A percentile compares a stretch with the other conserved stretches of the same genome.
These are phyloP conservation scores for Chelon auratus DNA, from an alignment of 2,797 vertebrate genomes.

Conservation along the genomic window DNA sequence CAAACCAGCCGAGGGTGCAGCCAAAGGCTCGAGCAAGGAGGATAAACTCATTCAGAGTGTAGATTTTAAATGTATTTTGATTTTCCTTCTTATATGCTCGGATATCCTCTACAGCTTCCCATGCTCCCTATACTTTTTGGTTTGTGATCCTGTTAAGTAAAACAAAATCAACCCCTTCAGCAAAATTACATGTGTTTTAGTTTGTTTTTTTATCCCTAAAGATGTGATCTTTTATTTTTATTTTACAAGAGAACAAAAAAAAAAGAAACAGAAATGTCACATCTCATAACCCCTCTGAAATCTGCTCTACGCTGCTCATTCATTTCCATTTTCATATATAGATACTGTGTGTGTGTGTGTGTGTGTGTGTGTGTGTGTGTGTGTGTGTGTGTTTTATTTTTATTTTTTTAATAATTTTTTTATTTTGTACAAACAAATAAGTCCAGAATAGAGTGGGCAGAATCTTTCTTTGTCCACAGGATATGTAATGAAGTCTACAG, in stretches of 20 bases:
- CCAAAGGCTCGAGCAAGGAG: background rate
- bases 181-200: background rate
- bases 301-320: conserved; percentile 7
- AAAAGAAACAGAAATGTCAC: background rate
- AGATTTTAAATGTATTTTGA: background rate
- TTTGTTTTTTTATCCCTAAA: background rate
- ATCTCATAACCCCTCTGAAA: background rate
- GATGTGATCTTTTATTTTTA: background rate
- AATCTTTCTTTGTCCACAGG: conserved; percentile 47
- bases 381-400: background rate
- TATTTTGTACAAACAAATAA: conserved; percentile 40
- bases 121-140: conserved; percentile 5
- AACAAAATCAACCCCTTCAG: conserved; percentile 2
- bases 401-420: background rate
- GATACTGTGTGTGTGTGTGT: background rate
- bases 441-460: conserved; percentile 38
- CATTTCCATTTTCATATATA: conserved; percentile 18
- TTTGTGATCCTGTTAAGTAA: background rate
- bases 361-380: background rate
- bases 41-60: background rate
- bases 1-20: conserved; percentile 23
- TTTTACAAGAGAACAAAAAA: background rate
- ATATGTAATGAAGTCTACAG: conserved; percentile 79
- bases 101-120: conserved; percentile 7
- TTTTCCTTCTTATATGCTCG: background rate